Evolutionary conservation across 1,140 invertebrate genomes (phyloP).

Genomic region (Macrosteles quadrilineatus): DNA sequence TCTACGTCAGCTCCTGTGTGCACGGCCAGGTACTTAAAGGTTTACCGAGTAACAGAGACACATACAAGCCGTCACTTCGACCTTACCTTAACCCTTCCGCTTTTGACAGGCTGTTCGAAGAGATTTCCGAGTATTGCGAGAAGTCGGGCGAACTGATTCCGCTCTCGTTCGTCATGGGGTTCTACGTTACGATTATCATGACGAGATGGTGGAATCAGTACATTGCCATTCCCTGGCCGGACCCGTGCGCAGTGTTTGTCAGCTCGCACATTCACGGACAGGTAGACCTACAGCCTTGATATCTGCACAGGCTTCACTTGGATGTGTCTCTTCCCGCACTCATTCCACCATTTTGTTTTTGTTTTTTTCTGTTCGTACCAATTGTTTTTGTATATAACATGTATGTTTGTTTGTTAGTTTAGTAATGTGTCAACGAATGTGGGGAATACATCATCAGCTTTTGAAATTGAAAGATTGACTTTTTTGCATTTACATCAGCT

Average conservation of each 20-base stretch:
- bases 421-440: no score
- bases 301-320: no score
- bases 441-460: no score
- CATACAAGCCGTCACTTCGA: no score
- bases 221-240: slow-evolving; percentile 73
- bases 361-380: no score
- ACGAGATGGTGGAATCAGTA: slow-evolving; percentile 94
- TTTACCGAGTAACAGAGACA: no score
- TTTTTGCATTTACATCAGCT: no score
- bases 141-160: slow-evolving; percentile 78
- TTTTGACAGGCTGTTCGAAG: slow-evolving; percentile 65
- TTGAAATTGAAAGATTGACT: no score
- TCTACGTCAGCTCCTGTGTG: slow-evolving; percentile 78
- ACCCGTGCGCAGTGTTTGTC: slow-evolving; percentile 81
- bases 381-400: no score
- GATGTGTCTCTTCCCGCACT: no score
- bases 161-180: slow-evolving; percentile 65
- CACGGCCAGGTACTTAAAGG: slow-evolving; percentile 60
- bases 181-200: slow-evolving; percentile 90
- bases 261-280: slow-evolving; percentile 72
- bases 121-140: slow-evolving; percentile 75
- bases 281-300: slow-evolving; percentile 41
- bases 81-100: neutral
- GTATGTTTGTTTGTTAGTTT: no score
- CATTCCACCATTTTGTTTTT: no score